These are phyloP conservation scores for Dione vanillae DNA, from an alignment of 2,888 invertebrate species.

Conservation along the genomic window DNA sequence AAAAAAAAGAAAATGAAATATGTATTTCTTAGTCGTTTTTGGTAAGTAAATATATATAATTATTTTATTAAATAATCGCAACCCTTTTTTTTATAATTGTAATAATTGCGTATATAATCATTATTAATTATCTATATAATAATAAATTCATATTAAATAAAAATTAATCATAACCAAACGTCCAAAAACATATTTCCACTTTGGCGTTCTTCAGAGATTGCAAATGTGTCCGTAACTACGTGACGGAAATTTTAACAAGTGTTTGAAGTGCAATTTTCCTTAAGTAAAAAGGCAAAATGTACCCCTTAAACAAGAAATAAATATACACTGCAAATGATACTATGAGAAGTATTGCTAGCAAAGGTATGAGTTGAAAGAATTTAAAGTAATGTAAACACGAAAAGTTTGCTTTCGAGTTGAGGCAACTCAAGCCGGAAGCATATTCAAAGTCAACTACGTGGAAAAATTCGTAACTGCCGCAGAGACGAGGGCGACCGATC, in stretches of 20 bases:
- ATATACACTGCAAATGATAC: conserved; percentile 66
- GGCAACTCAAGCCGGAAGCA: conserved; percentile 77
- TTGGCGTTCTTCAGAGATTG: conserved; percentile 44
- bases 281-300: conserved; percentile 54
- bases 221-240: conserved; percentile 46
- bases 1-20: no score
- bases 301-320: conserved; percentile 59
- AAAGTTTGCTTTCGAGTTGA: conserved; percentile 80
- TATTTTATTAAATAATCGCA: no score
- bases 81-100: no score
- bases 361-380: conserved; percentile 76
- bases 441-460: conserved; percentile 82
- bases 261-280: conserved; percentile 54
- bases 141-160: no score
- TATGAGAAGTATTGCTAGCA: conserved; percentile 69
- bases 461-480: conserved; percentile 78
- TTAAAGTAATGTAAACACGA: conserved; percentile 81
- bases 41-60: no score
- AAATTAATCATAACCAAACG: conserved; percentile 26
- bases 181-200: conserved; percentile 39
- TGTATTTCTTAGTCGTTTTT: no score
- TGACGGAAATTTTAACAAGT: conserved; percentile 50
- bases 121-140: no score
- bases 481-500: conserved; percentile 53
- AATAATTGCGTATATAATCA: no score